phyloP scores from a whole-genome alignment of 2,797 vertebrate genomes.

The Emydoidea blandingii region DNA sequence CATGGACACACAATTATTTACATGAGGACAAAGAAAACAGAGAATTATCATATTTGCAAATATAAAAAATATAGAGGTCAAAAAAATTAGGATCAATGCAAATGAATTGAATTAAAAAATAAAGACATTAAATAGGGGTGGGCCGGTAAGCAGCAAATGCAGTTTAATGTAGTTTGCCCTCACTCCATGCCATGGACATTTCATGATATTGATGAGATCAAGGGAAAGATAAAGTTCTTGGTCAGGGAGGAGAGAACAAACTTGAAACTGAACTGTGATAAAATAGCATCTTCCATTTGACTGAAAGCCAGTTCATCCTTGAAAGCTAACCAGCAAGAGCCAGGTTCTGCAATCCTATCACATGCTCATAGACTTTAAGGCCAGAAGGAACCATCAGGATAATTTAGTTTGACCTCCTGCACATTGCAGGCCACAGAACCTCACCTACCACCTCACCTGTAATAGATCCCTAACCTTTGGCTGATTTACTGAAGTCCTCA shows the following conservation, averaged over 20 bases:
- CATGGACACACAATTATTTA: neutral
- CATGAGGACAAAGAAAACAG: too few relatives aligned
- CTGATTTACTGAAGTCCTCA: neutral
- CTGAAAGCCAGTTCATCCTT: neutral
- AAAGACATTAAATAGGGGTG: neutral
- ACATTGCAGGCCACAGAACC: neutral
- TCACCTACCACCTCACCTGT: neutral
- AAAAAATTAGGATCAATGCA: neutral
- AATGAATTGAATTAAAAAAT: neutral
- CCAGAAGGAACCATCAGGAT: neutral
- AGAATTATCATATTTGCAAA: too few relatives aligned
- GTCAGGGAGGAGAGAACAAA: neutral
- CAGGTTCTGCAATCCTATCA: neutral
- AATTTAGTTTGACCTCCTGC: neutral
- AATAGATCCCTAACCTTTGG: neutral
- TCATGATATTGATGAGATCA: neutral
- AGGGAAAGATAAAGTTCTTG: neutral
- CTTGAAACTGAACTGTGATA: neutral
- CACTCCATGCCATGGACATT: neutral
- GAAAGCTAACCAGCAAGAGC: neutral
- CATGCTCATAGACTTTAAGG: neutral
- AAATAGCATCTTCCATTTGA: neutral
- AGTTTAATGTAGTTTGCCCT: neutral
- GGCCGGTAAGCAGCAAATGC: neutral
- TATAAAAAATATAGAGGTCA: too few relatives aligned